Percentiles rank a stretch among this genome's conserved stretches.
phyloP scores from a whole-genome alignment of 35 echinoderm and acorn worm genomes.

The Patiria miniata region DNA sequence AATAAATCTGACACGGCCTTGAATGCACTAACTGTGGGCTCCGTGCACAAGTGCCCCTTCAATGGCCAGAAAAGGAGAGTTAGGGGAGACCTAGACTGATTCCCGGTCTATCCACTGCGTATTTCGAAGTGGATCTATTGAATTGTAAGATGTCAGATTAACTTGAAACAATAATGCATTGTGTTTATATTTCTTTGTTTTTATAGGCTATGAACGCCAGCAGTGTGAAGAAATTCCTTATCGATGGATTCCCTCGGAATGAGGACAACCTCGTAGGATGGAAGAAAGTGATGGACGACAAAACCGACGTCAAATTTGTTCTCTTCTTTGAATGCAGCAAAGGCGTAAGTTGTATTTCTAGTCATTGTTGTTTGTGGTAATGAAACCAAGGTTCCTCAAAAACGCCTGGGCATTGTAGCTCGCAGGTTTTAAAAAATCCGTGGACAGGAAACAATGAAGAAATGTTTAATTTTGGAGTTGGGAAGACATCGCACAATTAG shows the following conservation, averaged over 20 bases:
- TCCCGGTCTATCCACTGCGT: too few relatives aligned
- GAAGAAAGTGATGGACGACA: slow-evolving; percentile 65
- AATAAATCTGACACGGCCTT: background rate
- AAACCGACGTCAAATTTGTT: slow-evolving; percentile 89
- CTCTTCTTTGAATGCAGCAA: slow-evolving; percentile 94
- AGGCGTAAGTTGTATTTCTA: slow-evolving; percentile 60
- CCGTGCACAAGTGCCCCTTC: too few relatives aligned
- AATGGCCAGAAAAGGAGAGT: too few relatives aligned
- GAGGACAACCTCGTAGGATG: slow-evolving; percentile 90
- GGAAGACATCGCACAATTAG: background rate
- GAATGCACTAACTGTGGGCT: too few relatives aligned
- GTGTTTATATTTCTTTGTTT: background rate
- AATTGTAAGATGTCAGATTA: too few relatives aligned
- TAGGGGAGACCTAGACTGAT: too few relatives aligned
- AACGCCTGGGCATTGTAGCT: too few relatives aligned
- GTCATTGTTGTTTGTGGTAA: background rate
- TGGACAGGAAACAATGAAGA: background rate
- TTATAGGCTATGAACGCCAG: slow-evolving; percentile 77
- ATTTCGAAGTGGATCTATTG: too few relatives aligned
- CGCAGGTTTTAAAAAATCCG: too few relatives aligned
- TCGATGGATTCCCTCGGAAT: slow-evolving; percentile 97
- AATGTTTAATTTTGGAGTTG: background rate
- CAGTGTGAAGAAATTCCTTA: slow-evolving; percentile 69
- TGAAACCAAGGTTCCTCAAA: too few relatives aligned
- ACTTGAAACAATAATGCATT: too few relatives aligned